phyloP scores from a whole-genome alignment of 2,888 invertebrate genomes.

The Melipona beecheii region DNA sequence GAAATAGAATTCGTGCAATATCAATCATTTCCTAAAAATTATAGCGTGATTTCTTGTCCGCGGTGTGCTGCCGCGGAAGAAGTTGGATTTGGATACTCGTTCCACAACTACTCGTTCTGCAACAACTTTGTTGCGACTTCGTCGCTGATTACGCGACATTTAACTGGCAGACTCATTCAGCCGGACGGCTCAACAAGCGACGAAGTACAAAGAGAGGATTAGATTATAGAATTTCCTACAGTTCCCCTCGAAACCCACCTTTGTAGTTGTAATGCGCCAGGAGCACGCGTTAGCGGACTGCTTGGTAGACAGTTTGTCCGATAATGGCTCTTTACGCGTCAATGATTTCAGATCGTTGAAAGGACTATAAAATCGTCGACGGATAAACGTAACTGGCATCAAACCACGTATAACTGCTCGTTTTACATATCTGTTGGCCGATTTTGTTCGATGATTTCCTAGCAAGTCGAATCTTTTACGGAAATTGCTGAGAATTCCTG shows the following conservation, averaged over 20 bases:
- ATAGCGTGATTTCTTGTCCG: neutral
- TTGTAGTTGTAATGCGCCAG: conserved; percentile 4
- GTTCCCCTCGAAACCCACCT: neutral
- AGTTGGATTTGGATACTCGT: neutral
- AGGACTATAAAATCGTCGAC: neutral
- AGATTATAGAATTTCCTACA: conserved; percentile 32
- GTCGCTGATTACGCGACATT: neutral
- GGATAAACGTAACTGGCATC: neutral
- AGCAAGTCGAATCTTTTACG: too few species aligned
- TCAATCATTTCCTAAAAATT: neutral
- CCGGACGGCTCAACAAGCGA: neutral
- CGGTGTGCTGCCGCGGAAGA: neutral
- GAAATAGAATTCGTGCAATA: too few species aligned
- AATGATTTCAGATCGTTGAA: neutral
- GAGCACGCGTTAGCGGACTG: neutral
- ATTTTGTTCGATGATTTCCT: neutral
- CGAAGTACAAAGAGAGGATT: conserved; percentile 8
- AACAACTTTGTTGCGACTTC: neutral
- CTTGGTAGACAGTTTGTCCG: neutral
- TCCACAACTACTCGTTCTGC: neutral
- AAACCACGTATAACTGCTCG: too few species aligned
- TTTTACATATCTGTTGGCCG: neutral
- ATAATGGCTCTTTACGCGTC: neutral
- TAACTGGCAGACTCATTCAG: neutral
- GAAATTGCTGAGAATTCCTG: too few species aligned